Evolutionary conservation across 2,113 vertebrate genomes (phyloP), one percentile per base, ranked within the genome.

Genomic region (Daphoenositta chrysoptera): DNA sequence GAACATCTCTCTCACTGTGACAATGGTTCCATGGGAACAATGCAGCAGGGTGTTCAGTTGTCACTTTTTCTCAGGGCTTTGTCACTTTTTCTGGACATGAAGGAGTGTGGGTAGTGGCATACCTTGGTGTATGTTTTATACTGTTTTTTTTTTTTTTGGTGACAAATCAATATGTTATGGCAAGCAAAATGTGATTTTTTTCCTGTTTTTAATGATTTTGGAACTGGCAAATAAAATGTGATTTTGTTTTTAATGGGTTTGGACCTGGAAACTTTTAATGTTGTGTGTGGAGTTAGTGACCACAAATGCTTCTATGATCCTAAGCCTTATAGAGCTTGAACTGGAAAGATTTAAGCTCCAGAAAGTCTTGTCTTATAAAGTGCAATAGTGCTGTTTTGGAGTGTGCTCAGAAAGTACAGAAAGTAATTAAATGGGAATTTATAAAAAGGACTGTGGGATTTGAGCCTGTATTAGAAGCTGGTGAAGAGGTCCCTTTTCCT

Each of bases 71-170:
- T 94, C 90, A 81, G 93, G 90, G 75, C 54, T 95, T 85, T 80
- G 75, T 93, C 66, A 57, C 53, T 73, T 39, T 53, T 73, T 94
- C 66, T 88, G 63, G 50, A 77, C 63, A 54, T 63, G 91, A 95
- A 96, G 81, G 83, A 93, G 6, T 30, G 23, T 72, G 56, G 51
- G 70, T 23, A 71, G 68, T 64, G 66, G 56, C 73, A 8, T 75
- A 40, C n/a, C 42, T 93, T 58, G 33, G 33, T 89, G 14, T 87
- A 53, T 56, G 15, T 95, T 96, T 97, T 96, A 51, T 94, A 93
- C 56, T 60, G 58, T 6, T 30, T n/a, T 22, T 51, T 11, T 16
- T 23, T 90, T 28, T 53, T 88, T 92, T 93, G 72, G 72, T 94
- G 88, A 82, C 56, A 78, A 79, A 92, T 94, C 76, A 96, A 94